These are phyloP conservation scores for Rhadina sibilatrix DNA, from an alignment of 2,113 vertebrate species.

Conservation along the genomic window DNA sequence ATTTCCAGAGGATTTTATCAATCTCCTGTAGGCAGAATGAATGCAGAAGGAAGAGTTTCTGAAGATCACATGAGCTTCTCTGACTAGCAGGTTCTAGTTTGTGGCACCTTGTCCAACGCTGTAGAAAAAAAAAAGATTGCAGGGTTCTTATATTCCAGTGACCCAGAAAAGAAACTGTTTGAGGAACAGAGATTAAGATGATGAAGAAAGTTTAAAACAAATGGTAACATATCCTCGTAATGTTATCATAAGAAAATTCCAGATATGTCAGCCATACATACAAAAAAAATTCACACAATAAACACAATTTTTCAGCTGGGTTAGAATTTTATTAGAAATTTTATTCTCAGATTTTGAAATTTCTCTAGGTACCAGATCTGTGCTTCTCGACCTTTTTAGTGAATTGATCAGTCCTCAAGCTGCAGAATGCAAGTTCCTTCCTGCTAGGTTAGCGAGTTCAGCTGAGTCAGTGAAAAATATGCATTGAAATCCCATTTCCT, in stretches of 20 bases:
- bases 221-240: not conserved
- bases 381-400: not conserved
- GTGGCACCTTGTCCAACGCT: not conserved
- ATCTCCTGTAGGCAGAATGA: not conserved
- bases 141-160: not conserved
- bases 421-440: not conserved
- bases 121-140: not conserved
- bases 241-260: not conserved
- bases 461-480: not conserved
- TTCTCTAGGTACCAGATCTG: not conserved
- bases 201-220: not conserved
- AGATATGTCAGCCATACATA: not conserved
- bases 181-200: not conserved
- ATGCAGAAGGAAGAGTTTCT: not conserved
- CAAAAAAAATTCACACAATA: not conserved
- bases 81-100: not conserved
- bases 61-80: not conserved
- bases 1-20: not conserved
- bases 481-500: not conserved
- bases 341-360: not conserved
- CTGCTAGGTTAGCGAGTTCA: not conserved
- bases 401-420: not conserved
- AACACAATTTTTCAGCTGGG: not conserved
- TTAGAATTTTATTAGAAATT: not conserved
- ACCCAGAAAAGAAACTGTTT: not conserved